phyloP scores from a whole-genome alignment of 2,888 invertebrate genomes.

The Tinea pellionella region DNA sequence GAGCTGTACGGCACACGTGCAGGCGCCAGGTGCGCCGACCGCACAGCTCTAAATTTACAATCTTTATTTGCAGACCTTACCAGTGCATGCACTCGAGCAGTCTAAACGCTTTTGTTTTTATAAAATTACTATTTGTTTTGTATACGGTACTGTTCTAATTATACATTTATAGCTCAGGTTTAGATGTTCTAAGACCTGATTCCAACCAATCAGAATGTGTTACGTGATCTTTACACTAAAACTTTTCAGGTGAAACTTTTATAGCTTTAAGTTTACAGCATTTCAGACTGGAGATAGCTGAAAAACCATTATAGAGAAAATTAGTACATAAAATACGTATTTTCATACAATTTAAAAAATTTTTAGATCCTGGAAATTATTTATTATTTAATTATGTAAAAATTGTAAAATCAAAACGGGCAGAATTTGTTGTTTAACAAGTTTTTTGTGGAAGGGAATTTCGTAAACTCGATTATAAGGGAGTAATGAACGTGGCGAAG shows the following conservation, averaged over 20 bases:
- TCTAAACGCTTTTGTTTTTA: constrained; percentile 10
- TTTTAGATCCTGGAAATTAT: too few species aligned
- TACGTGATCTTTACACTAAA: too few species aligned
- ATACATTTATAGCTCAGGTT: background rate
- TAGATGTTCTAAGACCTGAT: too few species aligned
- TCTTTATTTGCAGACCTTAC: constrained; percentile 61
- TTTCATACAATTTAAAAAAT: too few species aligned
- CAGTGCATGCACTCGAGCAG: constrained; percentile 17
- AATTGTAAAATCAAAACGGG: background rate
- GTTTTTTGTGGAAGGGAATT: constrained; percentile 2
- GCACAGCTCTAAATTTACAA: constrained; percentile 64
- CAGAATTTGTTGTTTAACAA: background rate
- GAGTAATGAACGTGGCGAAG: constrained; percentile 47
- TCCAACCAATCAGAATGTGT: too few species aligned
- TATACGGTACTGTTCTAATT: background rate
- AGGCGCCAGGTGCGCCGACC: constrained; percentile 60
- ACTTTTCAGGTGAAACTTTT: too few species aligned
- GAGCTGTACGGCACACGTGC: constrained; percentile 31
- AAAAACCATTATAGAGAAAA: too few species aligned
- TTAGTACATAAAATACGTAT: too few species aligned
- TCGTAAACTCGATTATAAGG: constrained; percentile 17
- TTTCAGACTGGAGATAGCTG: too few species aligned
- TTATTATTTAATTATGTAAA: background rate
- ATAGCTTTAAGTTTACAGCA: too few species aligned
- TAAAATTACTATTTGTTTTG: constrained; percentile 3